These are phyloP conservation scores for Anolis apletophallus DNA, from an alignment of 2,797 vertebrate genomes.

Conservation along the genomic window DNA sequence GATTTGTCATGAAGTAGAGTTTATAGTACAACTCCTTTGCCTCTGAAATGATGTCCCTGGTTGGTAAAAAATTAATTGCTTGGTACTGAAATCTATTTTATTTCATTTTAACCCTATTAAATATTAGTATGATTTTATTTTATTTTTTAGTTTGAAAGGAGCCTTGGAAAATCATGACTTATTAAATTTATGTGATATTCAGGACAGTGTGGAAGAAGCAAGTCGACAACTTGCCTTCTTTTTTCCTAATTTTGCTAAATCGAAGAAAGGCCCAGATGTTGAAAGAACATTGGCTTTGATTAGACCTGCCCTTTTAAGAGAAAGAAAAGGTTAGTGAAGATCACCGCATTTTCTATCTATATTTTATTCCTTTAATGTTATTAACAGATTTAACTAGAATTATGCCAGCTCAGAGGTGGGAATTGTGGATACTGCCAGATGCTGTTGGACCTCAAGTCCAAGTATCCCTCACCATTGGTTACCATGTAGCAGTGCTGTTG, in stretches of 20 bases:
- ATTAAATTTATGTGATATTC: constrained; percentile 65
- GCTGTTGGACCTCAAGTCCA: neutral
- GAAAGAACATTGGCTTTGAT: constrained; percentile 79
- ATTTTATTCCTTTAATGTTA: neutral
- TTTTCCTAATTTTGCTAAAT: constrained; percentile 72
- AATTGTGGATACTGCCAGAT: too few relatives aligned
- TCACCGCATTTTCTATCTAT: constrained; percentile 2
- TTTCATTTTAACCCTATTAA: constrained; percentile 1
- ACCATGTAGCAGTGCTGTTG: neutral
- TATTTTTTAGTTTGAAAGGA: constrained; percentile 55
- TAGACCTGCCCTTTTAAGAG: constrained; percentile 71
- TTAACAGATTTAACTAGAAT: neutral
- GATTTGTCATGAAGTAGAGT: too few relatives aligned
- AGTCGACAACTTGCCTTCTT: constrained; percentile 76
- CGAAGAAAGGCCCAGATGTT: neutral
- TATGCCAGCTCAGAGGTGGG: too few relatives aligned
- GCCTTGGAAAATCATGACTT: constrained; percentile 45
- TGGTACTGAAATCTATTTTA: neutral
- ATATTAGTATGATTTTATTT: neutral
- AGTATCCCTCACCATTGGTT: neutral
- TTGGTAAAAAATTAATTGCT: neutral
- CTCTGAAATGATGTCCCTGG: neutral
- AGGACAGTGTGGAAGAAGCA: constrained; percentile 66
- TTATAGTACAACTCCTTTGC: neutral
- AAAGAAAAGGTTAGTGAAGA: constrained; percentile 69